A percentile compares a stretch with the other conserved stretches of the same genome.
Evolutionary conservation across 2,113 vertebrate genomes (phyloP).

Genomic region (Gallinago media): DNA sequence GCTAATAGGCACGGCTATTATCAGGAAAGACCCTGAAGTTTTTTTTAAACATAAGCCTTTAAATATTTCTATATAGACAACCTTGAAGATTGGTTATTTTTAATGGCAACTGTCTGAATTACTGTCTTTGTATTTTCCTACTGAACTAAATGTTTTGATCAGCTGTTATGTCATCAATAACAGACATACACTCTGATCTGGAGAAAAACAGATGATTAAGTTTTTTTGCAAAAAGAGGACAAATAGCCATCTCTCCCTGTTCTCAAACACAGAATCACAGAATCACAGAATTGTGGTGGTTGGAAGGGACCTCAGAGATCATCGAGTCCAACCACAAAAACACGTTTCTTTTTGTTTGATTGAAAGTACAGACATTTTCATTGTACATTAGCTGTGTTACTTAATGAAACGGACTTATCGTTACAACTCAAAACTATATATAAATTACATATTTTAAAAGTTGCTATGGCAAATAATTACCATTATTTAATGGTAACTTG

Average conservation of each 20-base stretch:
- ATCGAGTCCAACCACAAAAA: too few species aligned
- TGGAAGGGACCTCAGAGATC: too few species aligned
- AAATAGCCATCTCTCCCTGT: not conserved
- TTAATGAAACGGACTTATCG: not conserved
- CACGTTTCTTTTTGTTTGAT: not conserved
- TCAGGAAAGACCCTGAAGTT: not conserved
- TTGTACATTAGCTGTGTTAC: not conserved
- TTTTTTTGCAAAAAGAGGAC: not conserved
- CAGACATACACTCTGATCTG: not conserved
- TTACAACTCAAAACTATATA: not conserved
- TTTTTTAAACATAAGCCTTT: not conserved
- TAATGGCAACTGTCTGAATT: not conserved
- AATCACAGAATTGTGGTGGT: too few species aligned
- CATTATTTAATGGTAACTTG: slow-evolving; percentile 38
- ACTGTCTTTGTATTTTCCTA: not conserved
- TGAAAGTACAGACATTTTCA: not conserved
- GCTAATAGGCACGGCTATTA: not conserved
- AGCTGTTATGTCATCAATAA: slow-evolving; percentile 2
- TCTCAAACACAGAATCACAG: slow-evolving; percentile 13
- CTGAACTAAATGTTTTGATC: not conserved
- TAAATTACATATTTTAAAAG: slow-evolving; percentile 54
- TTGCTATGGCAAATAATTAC: slow-evolving; percentile 67
- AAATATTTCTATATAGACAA: not conserved
- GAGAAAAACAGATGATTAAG: not conserved
- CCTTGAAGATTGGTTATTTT: not conserved